Evolutionary conservation across 2,113 vertebrate species (phyloP).

Genomic region (Narcine bancroftii): DNA sequence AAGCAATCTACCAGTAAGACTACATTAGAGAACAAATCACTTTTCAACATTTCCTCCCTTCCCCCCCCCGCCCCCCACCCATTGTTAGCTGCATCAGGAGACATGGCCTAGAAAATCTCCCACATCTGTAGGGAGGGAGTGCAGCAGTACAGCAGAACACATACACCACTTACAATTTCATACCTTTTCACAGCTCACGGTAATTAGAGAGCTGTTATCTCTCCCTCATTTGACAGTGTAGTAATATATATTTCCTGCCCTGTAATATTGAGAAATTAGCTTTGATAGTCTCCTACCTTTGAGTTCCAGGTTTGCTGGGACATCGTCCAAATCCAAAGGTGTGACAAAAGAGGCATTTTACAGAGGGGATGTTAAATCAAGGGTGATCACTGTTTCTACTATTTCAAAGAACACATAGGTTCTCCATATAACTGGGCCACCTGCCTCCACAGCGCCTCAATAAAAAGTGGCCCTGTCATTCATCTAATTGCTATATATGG

Average conservation of each 20-base stretch:
- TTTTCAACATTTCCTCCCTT: neutral
- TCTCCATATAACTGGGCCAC: neutral
- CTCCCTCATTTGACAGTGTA: neutral
- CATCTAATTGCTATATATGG: neutral
- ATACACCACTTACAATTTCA: neutral
- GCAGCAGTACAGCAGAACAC: neutral
- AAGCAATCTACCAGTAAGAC: neutral
- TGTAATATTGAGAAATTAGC: neutral
- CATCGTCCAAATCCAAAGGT: neutral
- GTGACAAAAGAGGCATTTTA: neutral
- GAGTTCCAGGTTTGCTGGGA: neutral
- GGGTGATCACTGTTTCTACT: neutral
- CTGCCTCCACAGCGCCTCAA: neutral
- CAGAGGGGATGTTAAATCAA: neutral
- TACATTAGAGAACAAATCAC: neutral
- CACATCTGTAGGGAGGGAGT: neutral
- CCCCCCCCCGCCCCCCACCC: too few relatives aligned
- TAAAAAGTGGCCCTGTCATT: neutral
- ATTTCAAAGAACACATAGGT: neutral
- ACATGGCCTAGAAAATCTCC: neutral
- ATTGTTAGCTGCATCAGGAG: neutral
- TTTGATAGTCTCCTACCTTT: neutral
- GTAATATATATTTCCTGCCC: neutral
- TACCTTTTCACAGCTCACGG: neutral
- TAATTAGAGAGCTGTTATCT: neutral